Evolutionary conservation across 2,113 vertebrate species (phyloP).

Genomic region (Heteronetta atricapilla): DNA sequence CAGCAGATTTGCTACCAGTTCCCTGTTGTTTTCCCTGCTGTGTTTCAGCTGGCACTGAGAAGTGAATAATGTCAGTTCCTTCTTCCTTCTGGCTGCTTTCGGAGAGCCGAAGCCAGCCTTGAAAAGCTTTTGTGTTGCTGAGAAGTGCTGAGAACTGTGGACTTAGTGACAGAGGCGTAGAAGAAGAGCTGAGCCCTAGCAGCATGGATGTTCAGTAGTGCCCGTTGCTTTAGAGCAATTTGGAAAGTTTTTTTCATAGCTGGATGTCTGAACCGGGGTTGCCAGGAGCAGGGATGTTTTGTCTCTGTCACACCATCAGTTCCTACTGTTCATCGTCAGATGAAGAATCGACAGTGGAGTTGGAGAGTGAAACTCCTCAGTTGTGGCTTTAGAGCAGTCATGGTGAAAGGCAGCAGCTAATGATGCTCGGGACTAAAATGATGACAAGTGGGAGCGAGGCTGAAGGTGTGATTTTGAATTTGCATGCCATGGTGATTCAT

Average conservation of each 20-base stretch:
- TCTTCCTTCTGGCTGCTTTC: neutral
- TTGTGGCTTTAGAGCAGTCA: fast-evolving
- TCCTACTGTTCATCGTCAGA: neutral
- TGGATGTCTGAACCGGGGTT: neutral
- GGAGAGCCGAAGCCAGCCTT: neutral
- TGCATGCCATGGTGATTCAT: neutral
- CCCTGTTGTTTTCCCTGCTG: conserved; percentile 44
- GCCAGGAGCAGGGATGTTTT: neutral
- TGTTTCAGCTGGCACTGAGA: conserved; percentile 47
- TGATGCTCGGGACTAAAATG: neutral
- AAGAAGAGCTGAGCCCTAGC: neutral
- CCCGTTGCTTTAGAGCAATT: fast-evolving
- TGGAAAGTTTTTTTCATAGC: neutral
- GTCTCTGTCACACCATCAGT: neutral
- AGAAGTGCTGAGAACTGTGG: neutral
- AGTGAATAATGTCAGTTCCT: conserved; percentile 15
- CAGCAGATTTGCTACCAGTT: conserved; percentile 41
- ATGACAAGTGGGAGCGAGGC: neutral
- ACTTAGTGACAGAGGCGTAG: neutral
- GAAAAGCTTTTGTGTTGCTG: neutral
- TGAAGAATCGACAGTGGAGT: neutral
- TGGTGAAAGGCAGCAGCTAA: neutral
- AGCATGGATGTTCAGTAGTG: neutral
- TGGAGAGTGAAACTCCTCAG: neutral
- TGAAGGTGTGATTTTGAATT: neutral